Evolutionary conservation across 1,140 invertebrate genomes (phyloP).

Genomic region (Yoshiicerus persimilis): DNA sequence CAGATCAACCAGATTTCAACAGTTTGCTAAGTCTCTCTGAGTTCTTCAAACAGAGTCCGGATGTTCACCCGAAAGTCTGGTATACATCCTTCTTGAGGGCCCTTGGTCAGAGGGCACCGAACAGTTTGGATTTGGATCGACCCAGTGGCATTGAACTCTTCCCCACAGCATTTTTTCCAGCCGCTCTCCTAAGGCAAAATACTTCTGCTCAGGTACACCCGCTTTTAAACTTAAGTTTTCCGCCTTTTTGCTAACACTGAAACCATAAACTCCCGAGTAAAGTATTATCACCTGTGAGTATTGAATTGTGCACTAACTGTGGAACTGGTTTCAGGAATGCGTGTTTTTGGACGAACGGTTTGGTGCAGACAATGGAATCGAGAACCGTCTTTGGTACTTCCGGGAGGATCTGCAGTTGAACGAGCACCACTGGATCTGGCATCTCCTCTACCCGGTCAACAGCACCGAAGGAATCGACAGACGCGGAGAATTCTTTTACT

Average conservation of each 20-base stretch:
- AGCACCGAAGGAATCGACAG: background rate
- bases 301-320: no score
- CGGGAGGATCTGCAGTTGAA: constrained; percentile 73
- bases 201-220: background rate
- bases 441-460: background rate
- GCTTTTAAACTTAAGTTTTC: no score
- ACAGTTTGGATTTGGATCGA: background rate
- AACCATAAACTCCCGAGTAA: no score
- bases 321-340: background rate
- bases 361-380: constrained; percentile 47
- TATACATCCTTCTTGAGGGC: constrained; percentile 19
- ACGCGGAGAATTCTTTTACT: constrained; percentile 49
- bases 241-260: no score
- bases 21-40: background rate
- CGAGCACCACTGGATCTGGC: constrained; percentile 54
- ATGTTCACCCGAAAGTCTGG: constrained; percentile 31
- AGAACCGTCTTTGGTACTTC: constrained; percentile 69
- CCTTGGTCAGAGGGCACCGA: background rate
- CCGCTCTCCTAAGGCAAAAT: background rate
- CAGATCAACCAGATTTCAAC: background rate
- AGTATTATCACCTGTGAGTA: no score
- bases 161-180: background rate
- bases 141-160: constrained; percentile 6
- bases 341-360: background rate
- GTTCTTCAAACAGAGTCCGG: constrained; percentile 11